Conservation (phyloP, 1,140 invertebrate species). For the Brachionus angularis region DNA sequence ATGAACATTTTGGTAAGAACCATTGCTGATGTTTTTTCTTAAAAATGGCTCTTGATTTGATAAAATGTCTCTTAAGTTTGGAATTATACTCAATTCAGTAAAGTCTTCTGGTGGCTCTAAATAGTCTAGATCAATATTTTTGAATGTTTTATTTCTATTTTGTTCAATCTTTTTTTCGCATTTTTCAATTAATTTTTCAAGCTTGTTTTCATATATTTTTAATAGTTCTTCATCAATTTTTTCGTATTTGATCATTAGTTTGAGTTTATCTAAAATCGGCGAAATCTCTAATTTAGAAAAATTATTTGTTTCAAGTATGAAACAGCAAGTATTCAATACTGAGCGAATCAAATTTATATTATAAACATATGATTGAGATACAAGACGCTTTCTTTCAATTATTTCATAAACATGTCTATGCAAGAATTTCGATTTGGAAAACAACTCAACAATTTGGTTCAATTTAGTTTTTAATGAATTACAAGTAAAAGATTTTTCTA, state of each 20-base stretch:
- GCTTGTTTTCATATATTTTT: no score
- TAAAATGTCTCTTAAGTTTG: slow-evolving; percentile 49
- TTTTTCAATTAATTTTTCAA: no score
- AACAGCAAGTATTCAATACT: no score
- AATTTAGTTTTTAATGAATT: slow-evolving; percentile 4
- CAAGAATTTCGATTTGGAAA: not conserved
- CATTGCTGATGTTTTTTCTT: slow-evolving; percentile 63
- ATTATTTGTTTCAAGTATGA: no score
- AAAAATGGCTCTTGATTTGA: slow-evolving; percentile 53
- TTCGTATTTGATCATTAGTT: no score
- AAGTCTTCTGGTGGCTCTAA: no score
- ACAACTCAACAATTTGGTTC: not conserved
- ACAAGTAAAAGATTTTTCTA: slow-evolving; percentile 16
- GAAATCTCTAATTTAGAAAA: no score
- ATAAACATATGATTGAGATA: no score
- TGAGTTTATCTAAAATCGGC: no score
- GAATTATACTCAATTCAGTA: slow-evolving; percentile 50
- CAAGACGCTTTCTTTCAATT: not conserved
- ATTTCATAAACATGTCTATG: not conserved
- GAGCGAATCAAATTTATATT: no score
- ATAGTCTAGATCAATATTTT: no score
- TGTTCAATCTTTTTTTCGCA: not conserved
- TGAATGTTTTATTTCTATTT: not conserved
- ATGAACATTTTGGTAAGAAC: slow-evolving; percentile 63
- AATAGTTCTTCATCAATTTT: no score